A percentile compares a stretch with the other conserved stretches of the same genome.
These are phyloP conservation scores for Reinhardtius hippoglossoides DNA, from an alignment of 2,113 vertebrate genomes.

Conservation along the genomic window DNA sequence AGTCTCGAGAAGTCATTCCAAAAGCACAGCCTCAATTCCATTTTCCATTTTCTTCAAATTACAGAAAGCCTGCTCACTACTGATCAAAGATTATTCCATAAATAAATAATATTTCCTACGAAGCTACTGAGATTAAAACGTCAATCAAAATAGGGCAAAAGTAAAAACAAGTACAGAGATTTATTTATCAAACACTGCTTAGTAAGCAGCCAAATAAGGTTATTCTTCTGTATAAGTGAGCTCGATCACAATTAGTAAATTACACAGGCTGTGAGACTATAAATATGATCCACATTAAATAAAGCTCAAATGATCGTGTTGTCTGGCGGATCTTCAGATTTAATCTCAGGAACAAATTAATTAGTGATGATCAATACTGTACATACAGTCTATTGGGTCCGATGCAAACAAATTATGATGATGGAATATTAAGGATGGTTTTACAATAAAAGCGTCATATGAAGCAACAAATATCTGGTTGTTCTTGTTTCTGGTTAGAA, in stretches of 20 bases:
- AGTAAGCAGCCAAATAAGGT: too few relatives aligned
- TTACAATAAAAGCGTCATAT: background rate
- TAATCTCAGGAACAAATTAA: background rate
- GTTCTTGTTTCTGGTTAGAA: background rate
- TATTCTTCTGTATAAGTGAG: too few relatives aligned
- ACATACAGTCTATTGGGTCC: background rate
- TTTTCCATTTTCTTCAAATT: background rate
- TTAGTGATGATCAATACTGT: background rate
- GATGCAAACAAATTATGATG: background rate
- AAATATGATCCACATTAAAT: too few relatives aligned
- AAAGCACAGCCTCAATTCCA: constrained; percentile 11
- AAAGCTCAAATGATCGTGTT: background rate
- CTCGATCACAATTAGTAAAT: background rate
- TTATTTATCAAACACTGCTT: too few relatives aligned
- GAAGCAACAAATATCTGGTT: background rate
- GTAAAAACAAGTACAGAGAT: too few relatives aligned
- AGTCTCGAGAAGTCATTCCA: constrained; percentile 3
- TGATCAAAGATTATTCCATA: constrained; percentile 9
- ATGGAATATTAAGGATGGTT: background rate
- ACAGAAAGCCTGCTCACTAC: constrained; percentile 9
- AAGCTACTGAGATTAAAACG: background rate
- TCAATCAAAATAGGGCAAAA: background rate
- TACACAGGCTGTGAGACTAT: too few relatives aligned
- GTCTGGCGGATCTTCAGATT: background rate
- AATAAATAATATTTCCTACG: constrained; percentile 1